Evolutionary conservation across 2,797 vertebrate species (phyloP).

Genomic region (Alectoris magna): DNA sequence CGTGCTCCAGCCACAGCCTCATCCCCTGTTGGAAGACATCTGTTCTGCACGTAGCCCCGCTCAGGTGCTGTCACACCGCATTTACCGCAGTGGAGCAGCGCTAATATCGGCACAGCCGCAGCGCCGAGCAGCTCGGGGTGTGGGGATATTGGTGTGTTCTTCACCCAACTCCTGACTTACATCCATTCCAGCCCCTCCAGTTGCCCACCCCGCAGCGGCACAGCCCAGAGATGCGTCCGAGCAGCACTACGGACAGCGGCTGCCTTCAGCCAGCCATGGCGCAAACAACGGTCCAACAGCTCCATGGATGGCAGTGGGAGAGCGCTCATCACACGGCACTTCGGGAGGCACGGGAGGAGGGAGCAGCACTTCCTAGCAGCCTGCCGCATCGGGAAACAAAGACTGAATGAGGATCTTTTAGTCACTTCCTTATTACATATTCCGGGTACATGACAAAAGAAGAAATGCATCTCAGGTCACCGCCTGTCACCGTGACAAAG

Average conservation of each 20-base stretch:
- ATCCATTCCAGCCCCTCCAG: neutral
- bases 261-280: neutral
- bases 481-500: constrained; percentile 64
- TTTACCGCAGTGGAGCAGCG: constrained; percentile 55
- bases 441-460: constrained; percentile 19
- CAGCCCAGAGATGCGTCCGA: rapidly evolving
- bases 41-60: constrained; percentile 70
- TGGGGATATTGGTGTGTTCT: neutral
- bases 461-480: constrained; percentile 61
- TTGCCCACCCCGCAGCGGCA: neutral
- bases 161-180: neutral
- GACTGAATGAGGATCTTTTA: constrained; percentile 55
- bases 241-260: neutral
- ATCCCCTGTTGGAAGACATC: constrained; percentile 69
- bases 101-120: neutral
- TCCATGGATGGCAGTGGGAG: neutral
- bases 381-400: constrained; percentile 56
- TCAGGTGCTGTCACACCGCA: constrained; percentile 75
- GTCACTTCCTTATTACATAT: constrained; percentile 69
- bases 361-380: constrained; percentile 51
- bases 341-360: constrained; percentile 20
- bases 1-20: constrained; percentile 70
- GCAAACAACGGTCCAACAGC: neutral
- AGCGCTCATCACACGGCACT: neutral
- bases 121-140: neutral